Base-by-base conservation (phyloP, 2,113 vertebrate species). In the Chroicocephalus ridibundus region DNA sequence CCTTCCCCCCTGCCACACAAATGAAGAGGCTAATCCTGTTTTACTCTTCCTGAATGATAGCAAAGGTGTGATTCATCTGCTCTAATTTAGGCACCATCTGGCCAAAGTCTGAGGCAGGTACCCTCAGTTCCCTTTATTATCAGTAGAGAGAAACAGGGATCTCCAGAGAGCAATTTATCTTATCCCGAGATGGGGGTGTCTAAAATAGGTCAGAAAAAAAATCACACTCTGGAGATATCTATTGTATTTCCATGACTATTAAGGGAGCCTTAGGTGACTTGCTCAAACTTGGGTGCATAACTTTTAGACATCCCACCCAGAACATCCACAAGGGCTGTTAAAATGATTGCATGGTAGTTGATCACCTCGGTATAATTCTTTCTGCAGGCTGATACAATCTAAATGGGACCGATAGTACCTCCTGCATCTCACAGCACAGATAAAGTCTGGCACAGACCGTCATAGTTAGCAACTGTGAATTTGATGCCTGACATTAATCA, bases 31-130 rank as follows among this genome's bases (percentile, higher is more conserved):
- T 72, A 69, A 94, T 93, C 61, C 74, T 85, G 74, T 65, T 96
- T 93, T 68, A 57, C 77, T 75, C 44, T 0, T 55, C 46, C 42
- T 89, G 89, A 79, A 36, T 79, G 81, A 79, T 14, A 76, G 77
- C 61, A 82, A 94, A 96, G 69, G 72, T 84, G 77, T 84, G 91
- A 93, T 96, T 94, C 93, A 96, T 94, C 88, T 87, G 52, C 89
- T 96, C 38, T 93, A 85, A 96, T 96, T 93, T 78, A 93, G 77
- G 83, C 81, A 87, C 89, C 95, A 95, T 91, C 93, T 96, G 95
- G 77, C 86, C 84, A 89, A 82, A 77, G 65, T 94, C 74, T 91
- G 81, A 89, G 69, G 65, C 81, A 95, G 77, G 81, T 79, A 91
- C n/a, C 91, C 61, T 91, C 69, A 36, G 47, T 42, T 91, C 47